Evolutionary conservation across 2,888 invertebrate species (phyloP).

Genomic region (Rhamnusium bicolor): DNA sequence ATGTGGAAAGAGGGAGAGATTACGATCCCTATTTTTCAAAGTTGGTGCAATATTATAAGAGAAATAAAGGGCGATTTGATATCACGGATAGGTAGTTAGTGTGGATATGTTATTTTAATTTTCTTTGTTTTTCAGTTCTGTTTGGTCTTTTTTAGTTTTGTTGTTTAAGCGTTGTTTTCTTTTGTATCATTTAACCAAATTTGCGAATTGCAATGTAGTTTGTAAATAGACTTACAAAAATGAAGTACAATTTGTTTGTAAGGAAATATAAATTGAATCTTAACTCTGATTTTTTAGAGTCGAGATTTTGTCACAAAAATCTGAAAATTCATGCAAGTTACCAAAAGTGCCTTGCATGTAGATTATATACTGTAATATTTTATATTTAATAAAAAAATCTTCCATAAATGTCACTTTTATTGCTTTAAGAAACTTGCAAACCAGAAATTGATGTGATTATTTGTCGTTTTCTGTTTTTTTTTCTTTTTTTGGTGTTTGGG

Average conservation of each 20-base stretch:
- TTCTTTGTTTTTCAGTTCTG: constrained; percentile 1
- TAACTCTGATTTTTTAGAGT: constrained; percentile 3
- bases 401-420: constrained; percentile 2
- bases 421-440: neutral
- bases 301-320: constrained; percentile 1
- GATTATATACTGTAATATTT: constrained; percentile 2
- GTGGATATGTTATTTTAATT: constrained; percentile 19
- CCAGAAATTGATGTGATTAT: constrained; percentile 9
- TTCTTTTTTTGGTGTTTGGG: neutral
- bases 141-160: constrained; percentile 7
- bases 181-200: neutral
- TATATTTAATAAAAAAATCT: constrained; percentile 12
- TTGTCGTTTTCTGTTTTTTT: neutral
- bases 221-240: neutral
- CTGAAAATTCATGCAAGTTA: neutral
- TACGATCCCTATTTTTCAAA: constrained; percentile 48
- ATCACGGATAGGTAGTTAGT: constrained; percentile 47
- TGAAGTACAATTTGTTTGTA: too few relatives aligned
- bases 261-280: constrained; percentile 6
- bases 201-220: neutral
- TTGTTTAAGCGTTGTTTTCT: constrained; percentile 30
- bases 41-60: constrained; percentile 49
- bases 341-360: constrained; percentile 2
- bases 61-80: constrained; percentile 47
- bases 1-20: constrained; percentile 51